Base-by-base conservation (phyloP, 2,888 invertebrate genomes). In the Neoitamus cyanurus region DNA sequence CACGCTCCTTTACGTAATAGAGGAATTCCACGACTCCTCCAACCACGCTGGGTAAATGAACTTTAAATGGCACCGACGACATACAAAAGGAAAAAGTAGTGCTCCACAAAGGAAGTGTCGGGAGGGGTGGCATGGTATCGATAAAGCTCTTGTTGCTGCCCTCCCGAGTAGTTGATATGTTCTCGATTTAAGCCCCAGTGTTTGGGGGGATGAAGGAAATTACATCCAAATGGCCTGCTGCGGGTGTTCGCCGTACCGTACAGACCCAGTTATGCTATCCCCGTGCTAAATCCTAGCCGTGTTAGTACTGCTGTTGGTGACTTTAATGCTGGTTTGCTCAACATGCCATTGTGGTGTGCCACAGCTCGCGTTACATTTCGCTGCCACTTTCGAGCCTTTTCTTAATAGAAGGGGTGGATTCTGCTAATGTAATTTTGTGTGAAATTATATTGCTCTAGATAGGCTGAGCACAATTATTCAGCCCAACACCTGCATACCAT, bases 91-190 rank as follows among this genome's bases (percentile, higher is more conserved):
- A 77, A 28, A 77, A 77, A 77, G 36, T 36, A 77, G 42, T 46
- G 20, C 6, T 37, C 77, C 48, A 20, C 31, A 48, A 46, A 78
- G 48, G 78, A 78, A 48, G 78, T 78, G 13, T 4, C 11, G 5
- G 30, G 46, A 48, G 34, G 34, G 37, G 25, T 6, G 73, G 36
- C 34, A 5, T 25, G 48, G n/a, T 78, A 78, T 48, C 34, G 78
- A 31, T 31, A 78, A 48, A 48, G 78, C 48, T 78, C 78, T 31
- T 28, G 75, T 37, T 37, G 75, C 58, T 78, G 78, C n/a, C 46
- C 58, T 78, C 31, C 48, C 15, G 48, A 78, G 15, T 15, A 78
- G 20, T 28, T 78, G 48, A 77, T 15, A 46, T 46, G n/a, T 48
- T 77, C 42, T n/a, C 46, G 77, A 77, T 77, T 78, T 48, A 30